These are phyloP conservation scores for Actinia equina DNA, from an alignment of 64 coral and sea anemone genomes.

Conservation along the genomic window DNA sequence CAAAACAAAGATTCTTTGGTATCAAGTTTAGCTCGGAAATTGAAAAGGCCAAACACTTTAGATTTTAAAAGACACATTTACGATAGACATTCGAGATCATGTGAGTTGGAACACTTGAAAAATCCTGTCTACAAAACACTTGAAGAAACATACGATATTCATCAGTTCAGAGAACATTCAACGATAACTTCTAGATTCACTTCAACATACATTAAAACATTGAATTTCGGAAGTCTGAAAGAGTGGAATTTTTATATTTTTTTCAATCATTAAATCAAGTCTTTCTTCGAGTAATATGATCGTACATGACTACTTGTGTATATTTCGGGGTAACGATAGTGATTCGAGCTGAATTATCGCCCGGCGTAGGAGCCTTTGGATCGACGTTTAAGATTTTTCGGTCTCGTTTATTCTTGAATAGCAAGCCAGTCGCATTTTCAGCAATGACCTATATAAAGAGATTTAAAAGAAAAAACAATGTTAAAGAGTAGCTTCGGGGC, in stretches of 20 bases:
- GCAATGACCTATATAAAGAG: constrained; percentile 70
- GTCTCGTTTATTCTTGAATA: constrained; percentile 97
- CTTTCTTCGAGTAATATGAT: constrained; percentile 96
- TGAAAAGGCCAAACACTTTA: not conserved
- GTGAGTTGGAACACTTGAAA: not conserved
- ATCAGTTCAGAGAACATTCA: not conserved
- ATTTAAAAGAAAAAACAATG: not conserved
- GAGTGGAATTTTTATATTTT: not conserved
- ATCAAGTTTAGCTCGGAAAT: not conserved
- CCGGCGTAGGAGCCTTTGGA: constrained; percentile 88
- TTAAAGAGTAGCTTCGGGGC: not conserved
- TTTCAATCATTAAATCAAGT: constrained; percentile 16
- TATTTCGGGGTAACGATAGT: constrained; percentile 84
- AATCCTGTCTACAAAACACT: not conserved
- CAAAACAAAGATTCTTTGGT: not conserved
- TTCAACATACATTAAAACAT: not conserved
- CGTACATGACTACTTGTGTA: constrained; percentile 92
- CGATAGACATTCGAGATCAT: not conserved
- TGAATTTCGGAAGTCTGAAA: not conserved
- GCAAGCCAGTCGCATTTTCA: constrained; percentile 81
- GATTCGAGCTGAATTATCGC: constrained; percentile 92
- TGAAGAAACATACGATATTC: not conserved
- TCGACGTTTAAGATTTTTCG: constrained; percentile 95
- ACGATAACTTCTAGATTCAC: not conserved
- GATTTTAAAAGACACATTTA: not conserved